These are phyloP conservation scores for Sarcophaga rosellei DNA, from an alignment of 2,888 invertebrate genomes.

Conservation along the genomic window DNA sequence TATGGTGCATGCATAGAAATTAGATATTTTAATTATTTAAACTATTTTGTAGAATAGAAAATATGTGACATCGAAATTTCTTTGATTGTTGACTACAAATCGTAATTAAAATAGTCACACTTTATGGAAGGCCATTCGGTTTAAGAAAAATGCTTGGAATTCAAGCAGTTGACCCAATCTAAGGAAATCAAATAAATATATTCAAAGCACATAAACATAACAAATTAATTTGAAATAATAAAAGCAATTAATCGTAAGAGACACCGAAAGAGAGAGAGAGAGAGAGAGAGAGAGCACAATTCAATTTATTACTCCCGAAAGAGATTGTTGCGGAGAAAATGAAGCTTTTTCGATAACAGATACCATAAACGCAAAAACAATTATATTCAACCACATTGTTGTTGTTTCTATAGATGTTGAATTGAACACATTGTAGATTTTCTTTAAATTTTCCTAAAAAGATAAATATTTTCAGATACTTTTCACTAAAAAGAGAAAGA, in stretches of 20 bases:
- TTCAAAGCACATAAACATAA: not conserved
- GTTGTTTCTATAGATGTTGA: too few relatives aligned
- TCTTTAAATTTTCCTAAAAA: too few relatives aligned
- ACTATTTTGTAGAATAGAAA: not conserved
- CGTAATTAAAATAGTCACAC: not conserved
- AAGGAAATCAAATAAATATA: constrained; percentile 31
- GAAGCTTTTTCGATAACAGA: not conserved
- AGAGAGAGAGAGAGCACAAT: not conserved
- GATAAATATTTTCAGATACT: too few relatives aligned
- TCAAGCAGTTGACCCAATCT: constrained; percentile 61
- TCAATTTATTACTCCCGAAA: not conserved
- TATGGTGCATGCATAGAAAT: too few relatives aligned
- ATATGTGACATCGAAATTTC: not conserved
- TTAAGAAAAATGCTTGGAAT: not conserved
- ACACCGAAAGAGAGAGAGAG: not conserved
- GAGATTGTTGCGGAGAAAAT: not conserved
- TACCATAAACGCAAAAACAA: too few relatives aligned
- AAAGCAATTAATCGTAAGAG: not conserved
- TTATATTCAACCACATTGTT: too few relatives aligned
- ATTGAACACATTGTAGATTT: too few relatives aligned
- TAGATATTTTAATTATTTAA: not conserved
- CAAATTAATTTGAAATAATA: not conserved
- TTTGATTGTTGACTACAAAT: constrained; percentile 8
- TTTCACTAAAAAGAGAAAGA: not conserved
- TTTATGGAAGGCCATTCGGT: not conserved